A percentile compares a stretch with the other conserved stretches of the same genome.
phyloP scores from a whole-genome alignment of 2,888 invertebrate species.

The Chrysina gloriosa region DNA sequence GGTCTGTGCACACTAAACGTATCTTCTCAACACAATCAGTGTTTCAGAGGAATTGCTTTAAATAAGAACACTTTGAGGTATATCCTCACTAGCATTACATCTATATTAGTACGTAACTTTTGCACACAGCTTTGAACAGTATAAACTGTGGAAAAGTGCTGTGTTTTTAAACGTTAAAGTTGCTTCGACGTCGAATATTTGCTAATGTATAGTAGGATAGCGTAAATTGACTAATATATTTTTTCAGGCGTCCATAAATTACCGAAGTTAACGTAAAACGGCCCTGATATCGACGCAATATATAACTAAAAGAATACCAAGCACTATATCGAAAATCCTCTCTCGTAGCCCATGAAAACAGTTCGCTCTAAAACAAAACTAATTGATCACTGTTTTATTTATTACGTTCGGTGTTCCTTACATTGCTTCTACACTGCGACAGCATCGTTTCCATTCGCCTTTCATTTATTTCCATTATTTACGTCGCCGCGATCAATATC shows the following conservation, averaged over 20 bases:
- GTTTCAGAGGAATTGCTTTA: too few relatives aligned
- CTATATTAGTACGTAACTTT: too few relatives aligned
- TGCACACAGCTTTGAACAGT: too few relatives aligned
- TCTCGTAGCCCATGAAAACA: slow-evolving; percentile 17
- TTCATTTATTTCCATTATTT: slow-evolving; percentile 51
- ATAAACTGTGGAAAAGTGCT: too few relatives aligned
- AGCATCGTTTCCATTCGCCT: slow-evolving; percentile 28
- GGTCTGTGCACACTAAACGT: too few relatives aligned
- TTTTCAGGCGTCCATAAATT: slow-evolving; percentile 8
- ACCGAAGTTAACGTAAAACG: neutral
- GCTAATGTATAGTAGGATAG: too few relatives aligned
- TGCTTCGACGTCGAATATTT: too few relatives aligned
- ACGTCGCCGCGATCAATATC: slow-evolving; percentile 50
- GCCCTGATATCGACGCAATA: slow-evolving; percentile 9
- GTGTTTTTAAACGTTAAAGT: too few relatives aligned
- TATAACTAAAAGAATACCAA: slow-evolving; percentile 7
- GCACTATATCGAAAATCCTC: slow-evolving; percentile 23
- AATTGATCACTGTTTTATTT: slow-evolving; percentile 43
- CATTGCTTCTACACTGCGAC: slow-evolving; percentile 27
- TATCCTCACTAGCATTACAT: too few relatives aligned
- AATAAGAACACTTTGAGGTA: too few relatives aligned
- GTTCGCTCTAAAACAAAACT: slow-evolving; percentile 40
- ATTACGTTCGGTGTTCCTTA: slow-evolving; percentile 33
- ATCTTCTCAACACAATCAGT: too few relatives aligned
- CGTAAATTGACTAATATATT: neutral